Base-by-base conservation (phyloP, 2,797 vertebrate genomes). In the Phrynocephalus guinanensis region DNA sequence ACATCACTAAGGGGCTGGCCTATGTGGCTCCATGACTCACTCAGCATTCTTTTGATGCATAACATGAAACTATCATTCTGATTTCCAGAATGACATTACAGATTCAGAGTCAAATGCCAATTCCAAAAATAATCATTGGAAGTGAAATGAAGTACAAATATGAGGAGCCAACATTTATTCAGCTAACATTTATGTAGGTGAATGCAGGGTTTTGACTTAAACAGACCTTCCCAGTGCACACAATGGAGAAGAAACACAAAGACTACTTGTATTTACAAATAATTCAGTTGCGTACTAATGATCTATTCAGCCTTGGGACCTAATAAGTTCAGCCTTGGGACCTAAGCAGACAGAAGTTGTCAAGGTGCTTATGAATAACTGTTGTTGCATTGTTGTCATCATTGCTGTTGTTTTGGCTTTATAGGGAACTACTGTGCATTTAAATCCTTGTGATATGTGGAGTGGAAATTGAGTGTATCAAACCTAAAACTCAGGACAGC, bases 401-500 rank as follows among this genome's bases (percentile, higher is more conserved):
- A 56, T 6, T 79, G 77, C 6, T 79, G 18, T 50, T 71, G 15
- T 30, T 71, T 22, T 22, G 70, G 48, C 2, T 22, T 63, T 22
- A 72, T 44, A n/a, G 60, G 76, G 8, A 8, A 3, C 10, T 77
- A 24, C 38, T 68, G 83, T 83, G 83, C 22, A 84, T 16, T 1
- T 48, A 0, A 75, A 66, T 3, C 1, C 2, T 86, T 87, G 60
- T 1, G 84, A 22, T 15, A 72, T 71, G 88, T 78, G 2, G 70
- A 66, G 56, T 6, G 20, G 8, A 10, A 48, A 18, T 5, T 52
- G 50, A 79, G 56, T 5, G 24, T 33, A 84, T 52, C 13, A 85
- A 88, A 79, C 18, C 9, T 81, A 71, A 91, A 89, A 3, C 9
- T 85, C 85, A 24, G 24, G 24, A 11, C 86, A 80, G 11, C 10